These are phyloP conservation scores for Tragelaphus imberbis DNA, from an alignment of 2,113 vertebrate genomes.

Conservation along the genomic window DNA sequence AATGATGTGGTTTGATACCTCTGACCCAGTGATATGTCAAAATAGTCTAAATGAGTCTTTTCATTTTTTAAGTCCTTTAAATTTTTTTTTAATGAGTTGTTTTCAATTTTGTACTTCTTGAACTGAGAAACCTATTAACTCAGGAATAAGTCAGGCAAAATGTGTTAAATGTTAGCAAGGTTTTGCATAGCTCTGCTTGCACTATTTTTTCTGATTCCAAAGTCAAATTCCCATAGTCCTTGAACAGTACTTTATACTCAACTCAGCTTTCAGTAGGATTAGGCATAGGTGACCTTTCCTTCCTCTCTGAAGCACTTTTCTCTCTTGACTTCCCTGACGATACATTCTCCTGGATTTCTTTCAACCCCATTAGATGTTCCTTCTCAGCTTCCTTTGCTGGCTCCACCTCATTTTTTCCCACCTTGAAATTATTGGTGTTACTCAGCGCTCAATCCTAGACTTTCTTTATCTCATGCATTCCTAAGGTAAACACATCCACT, in stretches of 20 bases:
- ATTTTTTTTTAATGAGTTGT: conserved; percentile 43
- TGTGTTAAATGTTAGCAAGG: not conserved
- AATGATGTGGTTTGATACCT: conserved; percentile 61
- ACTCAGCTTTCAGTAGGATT: not conserved
- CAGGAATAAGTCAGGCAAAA: conserved; percentile 28
- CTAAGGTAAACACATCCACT: not conserved
- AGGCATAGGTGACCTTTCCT: not conserved
- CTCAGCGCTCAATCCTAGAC: not conserved
- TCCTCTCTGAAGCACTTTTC: not conserved
- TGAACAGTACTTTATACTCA: not conserved
- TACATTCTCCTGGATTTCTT: not conserved
- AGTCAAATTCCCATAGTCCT: not conserved
- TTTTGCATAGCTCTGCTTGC: conserved; percentile 39
- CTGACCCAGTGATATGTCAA: conserved; percentile 35
- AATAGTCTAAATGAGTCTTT: conserved; percentile 36
- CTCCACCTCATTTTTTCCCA: not conserved
- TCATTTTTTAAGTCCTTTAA: not conserved
- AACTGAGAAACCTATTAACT: conserved; percentile 21
- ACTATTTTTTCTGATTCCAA: not conserved
- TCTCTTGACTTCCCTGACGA: not conserved
- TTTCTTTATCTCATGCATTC: not conserved
- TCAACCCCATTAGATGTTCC: not conserved
- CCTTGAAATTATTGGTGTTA: not conserved
- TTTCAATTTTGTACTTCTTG: conserved; percentile 24
- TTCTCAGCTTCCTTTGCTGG: not conserved